phyloP scores from a whole-genome alignment of 1,140 invertebrate genomes.

The Lanistes nyassanus region DNA sequence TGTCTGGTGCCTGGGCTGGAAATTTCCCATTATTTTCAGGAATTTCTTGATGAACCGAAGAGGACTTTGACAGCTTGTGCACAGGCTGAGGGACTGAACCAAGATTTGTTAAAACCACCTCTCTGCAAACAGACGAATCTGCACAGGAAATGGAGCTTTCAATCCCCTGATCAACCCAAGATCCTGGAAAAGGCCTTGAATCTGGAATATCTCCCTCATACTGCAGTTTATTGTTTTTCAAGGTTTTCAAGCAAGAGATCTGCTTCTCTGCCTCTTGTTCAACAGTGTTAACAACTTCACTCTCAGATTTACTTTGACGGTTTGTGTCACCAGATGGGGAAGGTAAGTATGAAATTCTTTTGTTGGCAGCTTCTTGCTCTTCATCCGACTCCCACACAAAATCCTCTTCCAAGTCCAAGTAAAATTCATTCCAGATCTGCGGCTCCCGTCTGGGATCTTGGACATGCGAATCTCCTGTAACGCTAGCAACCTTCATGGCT shows the following conservation, averaged over 20 bases:
- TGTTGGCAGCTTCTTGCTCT: neutral
- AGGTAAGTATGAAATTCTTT: neutral
- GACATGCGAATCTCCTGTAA: neutral
- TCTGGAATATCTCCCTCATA: neutral
- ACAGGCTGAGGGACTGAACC: no score
- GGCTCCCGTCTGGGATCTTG: neutral
- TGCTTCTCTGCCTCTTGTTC: neutral
- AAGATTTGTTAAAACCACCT: no score
- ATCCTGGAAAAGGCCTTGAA: neutral
- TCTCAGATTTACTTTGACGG: neutral
- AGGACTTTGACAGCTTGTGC: no score
- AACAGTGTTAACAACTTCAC: neutral
- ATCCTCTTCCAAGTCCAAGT: neutral
- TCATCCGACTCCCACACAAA: conserved; percentile 23
- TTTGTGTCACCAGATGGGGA: neutral
- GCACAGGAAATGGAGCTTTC: no score
- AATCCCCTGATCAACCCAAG: no score
- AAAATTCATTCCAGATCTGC: neutral
- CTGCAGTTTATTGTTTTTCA: neutral
- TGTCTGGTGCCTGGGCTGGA: no score
- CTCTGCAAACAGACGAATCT: no score
- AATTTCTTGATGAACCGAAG: no score
- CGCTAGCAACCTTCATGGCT: neutral
- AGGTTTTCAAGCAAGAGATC: neutral
- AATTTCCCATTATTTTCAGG: no score